Conservation (phyloP, 2,888 invertebrate species). For the Diploptera punctata region DNA sequence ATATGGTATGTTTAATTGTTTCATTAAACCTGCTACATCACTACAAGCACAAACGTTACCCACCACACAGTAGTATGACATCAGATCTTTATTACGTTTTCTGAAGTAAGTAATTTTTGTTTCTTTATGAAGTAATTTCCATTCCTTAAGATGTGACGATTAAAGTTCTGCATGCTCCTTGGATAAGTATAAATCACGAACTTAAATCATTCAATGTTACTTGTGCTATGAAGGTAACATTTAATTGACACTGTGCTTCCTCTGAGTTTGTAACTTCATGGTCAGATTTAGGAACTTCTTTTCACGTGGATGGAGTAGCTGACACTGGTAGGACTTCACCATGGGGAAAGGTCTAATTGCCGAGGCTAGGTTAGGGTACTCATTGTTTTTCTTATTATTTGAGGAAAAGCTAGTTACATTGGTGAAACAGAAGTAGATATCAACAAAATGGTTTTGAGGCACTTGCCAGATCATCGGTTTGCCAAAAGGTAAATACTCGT, state of each 20-base stretch:
- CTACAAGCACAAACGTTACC: background rate
- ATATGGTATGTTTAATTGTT: background rate
- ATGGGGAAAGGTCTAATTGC: background rate
- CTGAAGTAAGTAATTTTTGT: background rate
- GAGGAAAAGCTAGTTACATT: background rate
- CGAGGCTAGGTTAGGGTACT: background rate
- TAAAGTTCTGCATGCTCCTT: background rate
- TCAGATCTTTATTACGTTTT: background rate
- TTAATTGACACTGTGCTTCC: background rate
- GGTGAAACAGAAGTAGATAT: background rate
- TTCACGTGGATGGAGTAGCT: background rate
- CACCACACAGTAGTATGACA: background rate
- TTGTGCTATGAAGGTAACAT: background rate
- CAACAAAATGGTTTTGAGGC: background rate
- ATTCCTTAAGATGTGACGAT: background rate
- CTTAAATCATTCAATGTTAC: background rate
- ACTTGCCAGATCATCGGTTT: background rate
- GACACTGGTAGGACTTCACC: background rate
- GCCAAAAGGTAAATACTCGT: background rate
- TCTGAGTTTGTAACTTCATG: background rate
- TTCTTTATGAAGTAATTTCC: background rate
- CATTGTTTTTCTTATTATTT: background rate
- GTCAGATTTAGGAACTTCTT: background rate
- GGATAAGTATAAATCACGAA: conserved; percentile 3
- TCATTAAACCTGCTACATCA: background rate